Percentiles rank a stretch among this genome's conserved stretches.
Evolutionary conservation across 1,140 invertebrate species (phyloP).

Genomic region (Neodiprion virginianus): DNA sequence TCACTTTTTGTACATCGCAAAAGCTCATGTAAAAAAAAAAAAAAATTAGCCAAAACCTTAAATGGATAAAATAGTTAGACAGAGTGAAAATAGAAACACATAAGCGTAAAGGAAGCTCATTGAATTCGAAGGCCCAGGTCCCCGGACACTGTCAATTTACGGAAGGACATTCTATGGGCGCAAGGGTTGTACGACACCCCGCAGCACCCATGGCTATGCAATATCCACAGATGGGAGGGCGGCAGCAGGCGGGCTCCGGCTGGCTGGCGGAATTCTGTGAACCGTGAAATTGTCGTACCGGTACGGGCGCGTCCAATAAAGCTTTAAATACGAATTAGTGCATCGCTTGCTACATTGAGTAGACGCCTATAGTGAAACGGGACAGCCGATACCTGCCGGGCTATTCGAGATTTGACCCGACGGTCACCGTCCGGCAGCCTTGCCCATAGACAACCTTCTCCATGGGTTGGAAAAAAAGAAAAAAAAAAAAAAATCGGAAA

Average conservation of each 20-base stretch:
- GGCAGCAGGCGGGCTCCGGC: too few species aligned
- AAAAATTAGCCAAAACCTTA: too few species aligned
- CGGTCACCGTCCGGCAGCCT: not conserved
- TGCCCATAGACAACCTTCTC: too few species aligned
- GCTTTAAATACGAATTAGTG: slow-evolving; percentile 60
- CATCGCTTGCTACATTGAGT: slow-evolving; percentile 19
- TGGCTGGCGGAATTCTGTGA: slow-evolving; percentile 35
- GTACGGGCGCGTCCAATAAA: slow-evolving; percentile 50
- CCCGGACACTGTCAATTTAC: not conserved
- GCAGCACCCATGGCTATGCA: slow-evolving; percentile 1
- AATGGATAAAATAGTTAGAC: too few species aligned
- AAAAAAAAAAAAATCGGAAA: too few species aligned
- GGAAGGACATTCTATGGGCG: not conserved
- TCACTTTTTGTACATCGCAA: too few species aligned
- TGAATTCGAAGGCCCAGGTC: not conserved
- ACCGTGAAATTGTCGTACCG: slow-evolving; percentile 56
- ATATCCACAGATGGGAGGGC: not conserved
- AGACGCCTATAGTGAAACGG: not conserved
- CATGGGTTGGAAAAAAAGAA: too few species aligned
- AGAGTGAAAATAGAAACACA: not conserved
- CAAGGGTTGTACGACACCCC: slow-evolving; percentile 2
- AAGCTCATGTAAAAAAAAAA: too few species aligned
- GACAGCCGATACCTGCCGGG: not conserved
- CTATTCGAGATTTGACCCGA: not conserved
- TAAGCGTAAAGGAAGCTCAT: not conserved